Conservation (phyloP, 2,888 invertebrate genomes). For the Thereva unica region DNA sequence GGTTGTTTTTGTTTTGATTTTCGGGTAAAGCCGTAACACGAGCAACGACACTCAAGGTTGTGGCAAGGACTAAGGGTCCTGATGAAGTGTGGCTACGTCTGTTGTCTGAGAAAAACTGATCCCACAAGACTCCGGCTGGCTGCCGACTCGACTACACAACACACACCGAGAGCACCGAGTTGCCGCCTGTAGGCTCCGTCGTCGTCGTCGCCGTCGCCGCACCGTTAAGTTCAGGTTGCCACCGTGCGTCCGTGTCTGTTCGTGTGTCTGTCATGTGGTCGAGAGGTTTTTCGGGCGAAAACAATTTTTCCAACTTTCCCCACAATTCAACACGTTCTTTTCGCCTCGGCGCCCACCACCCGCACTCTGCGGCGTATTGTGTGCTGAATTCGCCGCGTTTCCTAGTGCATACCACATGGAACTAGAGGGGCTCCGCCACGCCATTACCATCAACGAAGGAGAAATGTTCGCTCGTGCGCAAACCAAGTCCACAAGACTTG, state of each 20-base stretch:
- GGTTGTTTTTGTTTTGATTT: too few relatives aligned
- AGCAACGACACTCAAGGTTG: constrained; percentile 16
- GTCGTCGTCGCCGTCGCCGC: too few relatives aligned
- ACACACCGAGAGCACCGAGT: too few relatives aligned
- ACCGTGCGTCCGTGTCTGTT: too few relatives aligned
- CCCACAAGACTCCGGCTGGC: not conserved
- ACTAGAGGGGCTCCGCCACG: too few relatives aligned
- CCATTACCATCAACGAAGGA: too few relatives aligned
- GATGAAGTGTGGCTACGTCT: not conserved
- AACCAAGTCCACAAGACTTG: too few relatives aligned
- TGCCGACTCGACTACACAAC: too few relatives aligned
- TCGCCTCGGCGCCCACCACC: constrained; percentile 4
- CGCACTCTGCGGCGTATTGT: not conserved
- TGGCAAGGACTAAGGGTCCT: not conserved
- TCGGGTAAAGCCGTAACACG: not conserved
- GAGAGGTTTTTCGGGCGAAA: constrained; percentile 11
- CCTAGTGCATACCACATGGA: too few relatives aligned
- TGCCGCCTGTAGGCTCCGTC: too few relatives aligned
- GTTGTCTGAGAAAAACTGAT: constrained; percentile 12
- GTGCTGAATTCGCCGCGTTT: constrained; percentile 1
- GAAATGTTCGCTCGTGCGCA: too few relatives aligned
- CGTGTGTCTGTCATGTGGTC: not conserved
- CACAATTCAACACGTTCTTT: constrained; percentile 22
- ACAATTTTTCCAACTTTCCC: constrained; percentile 1
- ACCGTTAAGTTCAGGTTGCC: too few relatives aligned